A percentile compares a stretch with the other conserved stretches of the same genome.
phyloP scores from a whole-genome alignment of 2,113 vertebrate genomes.

The Etheostoma cragini region DNA sequence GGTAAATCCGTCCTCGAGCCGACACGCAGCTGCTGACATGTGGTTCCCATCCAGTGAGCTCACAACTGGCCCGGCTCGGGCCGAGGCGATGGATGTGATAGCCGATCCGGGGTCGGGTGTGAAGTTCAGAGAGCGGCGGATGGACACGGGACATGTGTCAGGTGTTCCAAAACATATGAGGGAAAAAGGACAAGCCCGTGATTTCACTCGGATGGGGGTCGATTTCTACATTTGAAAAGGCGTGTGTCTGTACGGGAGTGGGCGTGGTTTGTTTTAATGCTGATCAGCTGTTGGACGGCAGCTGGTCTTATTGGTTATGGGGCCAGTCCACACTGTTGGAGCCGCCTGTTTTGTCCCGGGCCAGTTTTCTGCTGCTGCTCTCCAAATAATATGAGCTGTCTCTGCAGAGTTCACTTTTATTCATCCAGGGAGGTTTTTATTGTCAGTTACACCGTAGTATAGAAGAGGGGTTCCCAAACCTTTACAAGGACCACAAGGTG shows the following conservation, averaged over 20 bases:
- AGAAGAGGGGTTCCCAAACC: too few species aligned
- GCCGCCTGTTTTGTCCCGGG: constrained; percentile 10
- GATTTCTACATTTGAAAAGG: constrained; percentile 16
- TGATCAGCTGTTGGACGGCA: constrained; percentile 51
- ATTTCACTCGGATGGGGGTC: constrained; percentile 23
- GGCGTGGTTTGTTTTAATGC: constrained; percentile 35
- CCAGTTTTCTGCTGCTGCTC: constrained; percentile 27
- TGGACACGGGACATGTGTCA: not conserved
- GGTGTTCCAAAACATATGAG: constrained; percentile 13
- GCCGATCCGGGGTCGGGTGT: constrained; percentile 42
- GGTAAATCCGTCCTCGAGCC: constrained; percentile 67
- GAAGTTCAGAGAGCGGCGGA: constrained; percentile 22
- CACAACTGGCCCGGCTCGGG: constrained; percentile 36
- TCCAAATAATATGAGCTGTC: constrained; percentile 41
- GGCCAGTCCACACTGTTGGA: constrained; percentile 11
- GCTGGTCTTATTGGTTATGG: constrained; percentile 38
- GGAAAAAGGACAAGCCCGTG: not conserved
- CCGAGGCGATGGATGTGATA: not conserved
- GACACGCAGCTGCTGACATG: constrained; percentile 66
- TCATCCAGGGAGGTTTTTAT: constrained; percentile 17
- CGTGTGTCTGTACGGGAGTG: constrained; percentile 17
- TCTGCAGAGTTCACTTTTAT: constrained; percentile 37
- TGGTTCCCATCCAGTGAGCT: constrained; percentile 64
- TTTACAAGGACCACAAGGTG: too few species aligned
- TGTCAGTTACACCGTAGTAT: not conserved